Conservation (phyloP, 2,113 vertebrate species). For the Anarrhichthys ocellatus region DNA sequence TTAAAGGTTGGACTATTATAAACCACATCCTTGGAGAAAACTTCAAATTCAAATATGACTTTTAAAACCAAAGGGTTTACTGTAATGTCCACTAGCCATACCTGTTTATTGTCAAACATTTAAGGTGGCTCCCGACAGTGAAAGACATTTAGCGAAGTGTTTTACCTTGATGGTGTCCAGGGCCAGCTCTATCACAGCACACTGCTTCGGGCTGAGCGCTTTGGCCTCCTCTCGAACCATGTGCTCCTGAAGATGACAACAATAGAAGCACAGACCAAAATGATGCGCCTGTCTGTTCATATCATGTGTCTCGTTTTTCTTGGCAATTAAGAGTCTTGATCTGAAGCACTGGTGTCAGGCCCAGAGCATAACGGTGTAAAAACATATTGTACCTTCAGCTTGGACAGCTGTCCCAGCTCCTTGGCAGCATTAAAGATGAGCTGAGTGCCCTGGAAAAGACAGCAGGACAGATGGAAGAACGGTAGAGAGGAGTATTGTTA, state of each 20-base stretch:
- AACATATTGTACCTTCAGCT: slow-evolving; percentile 89
- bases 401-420: slow-evolving; percentile 97
- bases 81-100: background rate
- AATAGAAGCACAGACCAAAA: slow-evolving; percentile 10
- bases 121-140: background rate
- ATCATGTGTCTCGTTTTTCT: background rate
- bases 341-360: background rate
- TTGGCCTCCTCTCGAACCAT: slow-evolving; percentile 99
- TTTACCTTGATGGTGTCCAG: slow-evolving; percentile 98
- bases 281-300: background rate
- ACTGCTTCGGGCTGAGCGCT: slow-evolving; percentile 95
- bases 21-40: background rate
- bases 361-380: background rate
- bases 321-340: slow-evolving; percentile 4
- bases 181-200: slow-evolving; percentile 95
- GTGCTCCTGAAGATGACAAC: slow-evolving; percentile 87
- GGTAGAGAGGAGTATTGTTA: slow-evolving; percentile 26
- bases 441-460: slow-evolving; percentile 91
- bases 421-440: slow-evolving; percentile 99
- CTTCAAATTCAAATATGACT: background rate
- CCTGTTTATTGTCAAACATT: background rate
- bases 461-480: slow-evolving; percentile 50
- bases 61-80: background rate
- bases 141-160: background rate
- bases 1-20: background rate